Evolutionary conservation across 2,888 invertebrate species (phyloP), one percentile per base, ranked within the genome.

Genomic region (Spisula solida): DNA sequence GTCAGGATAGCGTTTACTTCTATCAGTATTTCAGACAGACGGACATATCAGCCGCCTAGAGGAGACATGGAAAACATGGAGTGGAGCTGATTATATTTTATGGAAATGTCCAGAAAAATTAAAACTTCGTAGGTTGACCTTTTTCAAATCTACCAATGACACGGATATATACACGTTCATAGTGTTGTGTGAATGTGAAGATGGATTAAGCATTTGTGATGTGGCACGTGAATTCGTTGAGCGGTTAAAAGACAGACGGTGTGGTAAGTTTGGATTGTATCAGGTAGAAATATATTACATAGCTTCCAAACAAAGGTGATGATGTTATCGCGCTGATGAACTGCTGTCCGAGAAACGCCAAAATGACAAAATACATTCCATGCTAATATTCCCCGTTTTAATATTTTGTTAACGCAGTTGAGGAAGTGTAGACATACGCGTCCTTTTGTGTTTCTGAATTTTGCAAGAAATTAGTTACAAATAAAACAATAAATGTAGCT

Each of bases 21-120:
- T 82, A 60, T 94, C 94, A 31, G 93, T 94, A 25, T 95, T 95
- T 92, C 93, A 94, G 82, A 93, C 94, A 16, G 93, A 93, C 78
- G 94, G 94, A 87, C 93, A 94, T 82, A 88, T 94, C 16, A 92
- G 91, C 18, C 92, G 92, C 25, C 88, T 95, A 25, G 95, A 95
- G 85, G 89, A 93, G 82, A 93, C 94, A 6, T 95, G 95, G 95
- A 93, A 94, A 88, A 94, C 93, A 16, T 95, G 95, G 95, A 95
- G 94, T 86, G 95, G 95, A 16, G 95, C 95, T 10, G 94, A 95
- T 70, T 95, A 91, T 82, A 94, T 95, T 34, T 92, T 95, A 12
- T 95, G 95, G 94, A 94, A 94, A 89, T 94, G 94, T 88, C 95
- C 95, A 0, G 89, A 88, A n/a, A 92, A 92, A n/a, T 89, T 95